Percentiles rank a stretch among this genome's conserved stretches.
Conservation (phyloP, 2,113 vertebrate genomes). For the Nothocercus julius region DNA sequence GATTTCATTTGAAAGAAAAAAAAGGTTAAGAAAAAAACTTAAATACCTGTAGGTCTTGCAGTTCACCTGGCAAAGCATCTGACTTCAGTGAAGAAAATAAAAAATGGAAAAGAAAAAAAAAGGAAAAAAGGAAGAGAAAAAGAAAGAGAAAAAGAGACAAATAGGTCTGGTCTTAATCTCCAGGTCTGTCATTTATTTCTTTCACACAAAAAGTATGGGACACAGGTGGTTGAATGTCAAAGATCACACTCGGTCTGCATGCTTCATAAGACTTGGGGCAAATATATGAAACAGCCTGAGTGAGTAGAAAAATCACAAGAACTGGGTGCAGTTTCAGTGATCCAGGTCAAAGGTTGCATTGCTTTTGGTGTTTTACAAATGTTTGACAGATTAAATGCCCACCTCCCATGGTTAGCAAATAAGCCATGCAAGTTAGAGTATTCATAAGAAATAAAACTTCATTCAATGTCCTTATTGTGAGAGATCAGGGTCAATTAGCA, state of each 20-base stretch:
- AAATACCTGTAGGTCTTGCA: constrained; percentile 17
- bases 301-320: constrained; percentile 53
- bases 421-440: constrained; percentile 48
- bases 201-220: constrained; percentile 77
- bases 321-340: constrained; percentile 65
- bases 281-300: constrained; percentile 55
- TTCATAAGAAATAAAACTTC: constrained; percentile 56
- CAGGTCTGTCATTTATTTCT: constrained; percentile 74
- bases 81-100: neutral
- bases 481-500: constrained; percentile 31
- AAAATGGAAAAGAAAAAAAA: neutral
- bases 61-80: constrained; percentile 54
- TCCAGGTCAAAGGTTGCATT: constrained; percentile 70
- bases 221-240: constrained; percentile 81
- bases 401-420: constrained; percentile 70
- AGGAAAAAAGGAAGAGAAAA: neutral
- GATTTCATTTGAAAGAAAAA: neutral
- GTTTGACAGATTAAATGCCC: constrained; percentile 75
- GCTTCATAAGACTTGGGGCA: constrained; percentile 65
- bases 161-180: constrained; percentile 62
- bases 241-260: constrained; percentile 72
- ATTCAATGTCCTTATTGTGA: constrained; percentile 41
- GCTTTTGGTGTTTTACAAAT: constrained; percentile 76
- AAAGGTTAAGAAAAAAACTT: neutral
- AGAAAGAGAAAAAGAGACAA: neutral